phyloP scores from a whole-genome alignment of 2,797 vertebrate species.

The Falco biarmicus region DNA sequence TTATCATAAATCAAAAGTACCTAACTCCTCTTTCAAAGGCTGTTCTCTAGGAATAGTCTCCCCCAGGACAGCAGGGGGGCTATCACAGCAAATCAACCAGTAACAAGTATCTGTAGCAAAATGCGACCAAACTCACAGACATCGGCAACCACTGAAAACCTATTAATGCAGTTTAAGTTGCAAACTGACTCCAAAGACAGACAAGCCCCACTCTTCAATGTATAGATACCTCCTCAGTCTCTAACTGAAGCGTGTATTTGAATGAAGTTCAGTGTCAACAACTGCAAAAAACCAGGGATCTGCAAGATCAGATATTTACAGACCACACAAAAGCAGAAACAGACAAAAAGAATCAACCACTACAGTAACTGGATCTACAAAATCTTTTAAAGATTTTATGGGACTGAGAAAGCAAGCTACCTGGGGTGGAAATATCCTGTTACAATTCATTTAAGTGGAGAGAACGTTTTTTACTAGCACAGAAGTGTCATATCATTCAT shows the following conservation, averaged over 20 bases:
- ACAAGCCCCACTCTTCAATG: neutral
- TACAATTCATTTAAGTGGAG: neutral
- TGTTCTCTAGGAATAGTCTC: neutral
- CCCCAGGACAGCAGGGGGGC: fast-evolving
- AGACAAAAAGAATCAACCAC: neutral
- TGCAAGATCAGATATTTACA: neutral
- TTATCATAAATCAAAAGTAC: neutral
- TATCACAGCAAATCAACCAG: neutral
- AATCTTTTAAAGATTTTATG: neutral
- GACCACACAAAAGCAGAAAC: neutral
- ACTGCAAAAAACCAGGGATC: neutral
- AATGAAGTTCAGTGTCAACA: neutral
- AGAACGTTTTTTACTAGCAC: neutral
- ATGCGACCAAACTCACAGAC: neutral
- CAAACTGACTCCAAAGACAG: neutral
- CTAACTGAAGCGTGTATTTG: neutral
- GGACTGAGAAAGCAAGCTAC: neutral
- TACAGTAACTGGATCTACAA: neutral
- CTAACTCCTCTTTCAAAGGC: neutral
- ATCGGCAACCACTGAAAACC: neutral
- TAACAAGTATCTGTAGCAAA: neutral
- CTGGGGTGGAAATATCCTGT: neutral
- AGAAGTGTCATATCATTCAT: neutral
- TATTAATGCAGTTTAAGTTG: neutral
- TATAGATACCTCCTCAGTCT: neutral